Evolutionary conservation across 2,113 vertebrate species (phyloP).

Genomic region (Nansenia antarctica): DNA sequence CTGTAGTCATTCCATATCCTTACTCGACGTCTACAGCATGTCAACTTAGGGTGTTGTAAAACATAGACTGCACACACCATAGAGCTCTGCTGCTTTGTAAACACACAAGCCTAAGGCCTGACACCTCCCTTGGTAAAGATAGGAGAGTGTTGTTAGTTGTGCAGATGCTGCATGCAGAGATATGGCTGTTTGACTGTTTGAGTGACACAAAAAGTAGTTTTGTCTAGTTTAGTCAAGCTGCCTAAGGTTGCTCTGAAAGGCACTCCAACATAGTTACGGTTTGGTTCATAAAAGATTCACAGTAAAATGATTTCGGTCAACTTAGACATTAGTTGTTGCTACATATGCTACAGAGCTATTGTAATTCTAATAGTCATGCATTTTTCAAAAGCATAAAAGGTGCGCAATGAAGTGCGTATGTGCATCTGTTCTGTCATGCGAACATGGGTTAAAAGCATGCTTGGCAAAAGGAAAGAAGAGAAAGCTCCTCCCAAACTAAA

Average conservation of each 20-base stretch:
- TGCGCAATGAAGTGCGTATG: not conserved
- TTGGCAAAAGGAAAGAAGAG: conserved; percentile 14
- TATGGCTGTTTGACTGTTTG: too few relatives aligned
- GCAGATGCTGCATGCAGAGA: not conserved
- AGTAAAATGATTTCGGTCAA: conserved; percentile 24
- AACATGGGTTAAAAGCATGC: conserved; percentile 38
- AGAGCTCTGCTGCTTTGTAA: too few relatives aligned
- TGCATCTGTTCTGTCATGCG: conserved; percentile 32
- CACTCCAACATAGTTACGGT: conserved; percentile 54
- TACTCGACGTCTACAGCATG: too few relatives aligned
- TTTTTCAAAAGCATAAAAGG: not conserved
- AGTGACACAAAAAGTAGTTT: not conserved
- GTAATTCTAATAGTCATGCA: conserved; percentile 25
- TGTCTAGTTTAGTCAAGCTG: conserved; percentile 12
- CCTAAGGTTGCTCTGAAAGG: conserved; percentile 50
- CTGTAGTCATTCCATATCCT: too few relatives aligned
- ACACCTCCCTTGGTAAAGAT: not conserved
- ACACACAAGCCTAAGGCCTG: not conserved
- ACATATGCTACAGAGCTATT: conserved; percentile 34
- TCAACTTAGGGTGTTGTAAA: too few relatives aligned
- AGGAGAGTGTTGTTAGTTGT: too few relatives aligned
- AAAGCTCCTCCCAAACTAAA: not conserved
- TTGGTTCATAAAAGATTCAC: conserved; percentile 56
- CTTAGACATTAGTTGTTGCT: conserved; percentile 34
- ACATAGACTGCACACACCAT: too few relatives aligned